phyloP scores from a whole-genome alignment of 2,888 invertebrate species.

The Metalampra italica region DNA sequence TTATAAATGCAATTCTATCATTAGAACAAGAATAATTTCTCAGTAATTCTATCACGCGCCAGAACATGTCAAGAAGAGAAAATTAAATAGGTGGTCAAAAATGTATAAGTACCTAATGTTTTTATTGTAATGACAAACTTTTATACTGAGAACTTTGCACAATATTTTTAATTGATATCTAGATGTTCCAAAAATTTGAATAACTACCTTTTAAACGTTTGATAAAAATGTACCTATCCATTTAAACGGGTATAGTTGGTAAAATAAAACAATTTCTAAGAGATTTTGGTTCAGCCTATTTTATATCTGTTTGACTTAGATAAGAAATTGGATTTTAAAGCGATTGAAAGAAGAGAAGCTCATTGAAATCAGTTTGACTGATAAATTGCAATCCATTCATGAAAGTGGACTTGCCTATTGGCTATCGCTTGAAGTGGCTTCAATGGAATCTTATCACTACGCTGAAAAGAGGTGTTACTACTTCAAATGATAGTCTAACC shows the following conservation, averaged over 20 bases:
- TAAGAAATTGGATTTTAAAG: not conserved
- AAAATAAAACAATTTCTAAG: not conserved
- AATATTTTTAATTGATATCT: no score
- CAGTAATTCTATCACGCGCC: no score
- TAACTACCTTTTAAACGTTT: no score
- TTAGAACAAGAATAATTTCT: no score
- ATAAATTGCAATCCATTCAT: constrained; percentile 41
- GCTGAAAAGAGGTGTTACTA: not conserved
- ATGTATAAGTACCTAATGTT: no score
- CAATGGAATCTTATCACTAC: constrained; percentile 2
- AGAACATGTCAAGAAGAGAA: no score
- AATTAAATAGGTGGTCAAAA: no score
- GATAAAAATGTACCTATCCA: not conserved
- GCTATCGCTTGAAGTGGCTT: constrained; percentile 3
- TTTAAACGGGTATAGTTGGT: not conserved
- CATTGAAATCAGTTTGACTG: constrained; percentile 53
- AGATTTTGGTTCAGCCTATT: not conserved
- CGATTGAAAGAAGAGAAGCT: constrained; percentile 8
- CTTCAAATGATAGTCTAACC: not conserved
- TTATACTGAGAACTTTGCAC: no score
- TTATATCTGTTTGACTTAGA: not conserved
- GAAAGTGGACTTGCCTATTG: constrained; percentile 10
- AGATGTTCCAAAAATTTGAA: no score
- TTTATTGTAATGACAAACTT: no score
- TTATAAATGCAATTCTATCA: no score